phyloP scores from a whole-genome alignment of 2,888 invertebrate genomes.

The Lycaena phlaeas region DNA sequence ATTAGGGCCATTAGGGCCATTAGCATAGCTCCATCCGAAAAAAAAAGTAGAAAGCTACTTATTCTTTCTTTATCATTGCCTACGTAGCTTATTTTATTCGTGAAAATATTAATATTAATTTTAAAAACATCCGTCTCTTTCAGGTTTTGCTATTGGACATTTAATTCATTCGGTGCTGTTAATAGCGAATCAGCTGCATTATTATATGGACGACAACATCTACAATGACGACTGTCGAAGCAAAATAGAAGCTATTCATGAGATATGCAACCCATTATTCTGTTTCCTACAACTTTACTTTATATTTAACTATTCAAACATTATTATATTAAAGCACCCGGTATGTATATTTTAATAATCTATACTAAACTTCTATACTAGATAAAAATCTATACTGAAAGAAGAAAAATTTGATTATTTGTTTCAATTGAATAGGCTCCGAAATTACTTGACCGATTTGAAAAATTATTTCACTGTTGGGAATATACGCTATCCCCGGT shows the following conservation, averaged over 20 bases:
- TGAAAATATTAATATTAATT: neutral
- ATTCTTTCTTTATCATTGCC: too few relatives aligned
- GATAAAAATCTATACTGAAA: too few relatives aligned
- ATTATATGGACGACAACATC: neutral
- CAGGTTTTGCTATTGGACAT: neutral
- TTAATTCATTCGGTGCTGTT: neutral
- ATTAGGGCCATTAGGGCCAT: too few relatives aligned
- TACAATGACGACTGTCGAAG: neutral
- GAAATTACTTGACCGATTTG: too few relatives aligned
- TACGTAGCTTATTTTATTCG: too few relatives aligned
- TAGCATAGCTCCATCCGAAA: too few relatives aligned
- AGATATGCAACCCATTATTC: neutral
- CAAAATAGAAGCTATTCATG: neutral
- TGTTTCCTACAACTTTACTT: slow-evolving; percentile 8
- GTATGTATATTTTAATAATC: neutral
- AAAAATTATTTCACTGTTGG: too few relatives aligned
- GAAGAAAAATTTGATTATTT: too few relatives aligned
- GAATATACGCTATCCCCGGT: too few relatives aligned
- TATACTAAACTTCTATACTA: too few relatives aligned
- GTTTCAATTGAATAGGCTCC: too few relatives aligned
- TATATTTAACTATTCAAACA: slow-evolving; percentile 8
- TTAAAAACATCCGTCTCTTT: neutral
- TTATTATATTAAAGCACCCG: neutral
- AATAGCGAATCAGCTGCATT: neutral
- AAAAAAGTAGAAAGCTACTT: too few relatives aligned